Percentiles rank a stretch among this genome's conserved stretches.
phyloP scores from a whole-genome alignment of 2,113 vertebrate genomes.

The Bambusicola thoracicus region DNA sequence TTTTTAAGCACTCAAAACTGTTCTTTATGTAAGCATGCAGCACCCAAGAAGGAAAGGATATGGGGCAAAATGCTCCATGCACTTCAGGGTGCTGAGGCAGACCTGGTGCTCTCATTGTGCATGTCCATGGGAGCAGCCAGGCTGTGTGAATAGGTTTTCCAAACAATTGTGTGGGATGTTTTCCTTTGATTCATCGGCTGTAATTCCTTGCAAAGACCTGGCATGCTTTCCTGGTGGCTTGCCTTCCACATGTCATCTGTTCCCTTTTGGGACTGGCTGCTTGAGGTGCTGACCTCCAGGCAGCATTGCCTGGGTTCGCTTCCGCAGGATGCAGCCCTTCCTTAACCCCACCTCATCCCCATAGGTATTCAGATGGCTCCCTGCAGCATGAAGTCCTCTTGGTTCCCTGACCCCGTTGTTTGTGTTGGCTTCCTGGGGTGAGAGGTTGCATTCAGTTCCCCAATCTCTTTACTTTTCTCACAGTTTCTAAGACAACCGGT shows the following conservation, averaged over 20 bases:
- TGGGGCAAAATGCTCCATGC: rapidly evolving
- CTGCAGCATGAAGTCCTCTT: background rate
- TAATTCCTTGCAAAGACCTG: background rate
- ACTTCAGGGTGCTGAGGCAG: background rate
- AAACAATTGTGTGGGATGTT: background rate
- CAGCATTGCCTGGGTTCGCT: background rate
- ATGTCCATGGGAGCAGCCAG: background rate
- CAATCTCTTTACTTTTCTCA: background rate
- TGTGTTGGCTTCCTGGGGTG: background rate
- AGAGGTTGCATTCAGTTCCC: background rate
- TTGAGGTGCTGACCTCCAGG: background rate
- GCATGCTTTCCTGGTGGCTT: background rate
- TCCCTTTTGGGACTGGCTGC: background rate
- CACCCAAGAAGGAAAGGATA: background rate
- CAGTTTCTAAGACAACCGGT: background rate
- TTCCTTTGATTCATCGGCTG: background rate
- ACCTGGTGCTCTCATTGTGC: too few species aligned
- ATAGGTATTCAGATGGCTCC: rapidly evolving
- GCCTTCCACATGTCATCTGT: background rate
- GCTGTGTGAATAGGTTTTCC: background rate
- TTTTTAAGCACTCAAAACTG: background rate
- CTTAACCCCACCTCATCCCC: rapidly evolving
- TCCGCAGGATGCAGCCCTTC: background rate
- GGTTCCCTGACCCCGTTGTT: background rate
- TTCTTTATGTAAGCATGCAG: background rate